phyloP scores from a whole-genome alignment of 2,888 invertebrate genomes.

The Stenoptilia bipunctidactyla region DNA sequence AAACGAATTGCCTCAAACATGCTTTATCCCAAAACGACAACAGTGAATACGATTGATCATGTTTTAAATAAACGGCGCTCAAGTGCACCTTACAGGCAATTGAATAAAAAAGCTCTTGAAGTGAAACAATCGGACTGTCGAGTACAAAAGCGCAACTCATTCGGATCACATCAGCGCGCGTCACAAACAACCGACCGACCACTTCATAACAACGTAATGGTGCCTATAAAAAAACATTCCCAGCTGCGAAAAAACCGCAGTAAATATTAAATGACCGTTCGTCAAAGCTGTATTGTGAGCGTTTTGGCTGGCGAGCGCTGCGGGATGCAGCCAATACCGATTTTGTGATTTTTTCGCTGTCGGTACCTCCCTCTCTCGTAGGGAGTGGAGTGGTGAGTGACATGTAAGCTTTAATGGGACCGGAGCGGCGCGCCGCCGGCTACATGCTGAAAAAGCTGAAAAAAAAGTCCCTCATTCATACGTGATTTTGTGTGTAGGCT shows the following conservation, averaged over 20 bases:
- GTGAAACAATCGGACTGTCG: conserved; percentile 40
- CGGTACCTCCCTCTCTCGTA: conserved; percentile 14
- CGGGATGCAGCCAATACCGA: conserved; percentile 62
- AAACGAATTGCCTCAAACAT: conserved; percentile 17
- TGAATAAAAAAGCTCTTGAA: conserved; percentile 37
- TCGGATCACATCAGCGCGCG: conserved; percentile 52
- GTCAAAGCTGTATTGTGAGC: conserved; percentile 65
- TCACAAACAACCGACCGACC: conserved; percentile 60
- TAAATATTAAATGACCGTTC: conserved; percentile 71
- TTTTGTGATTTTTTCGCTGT: conserved; percentile 62
- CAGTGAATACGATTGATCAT: conserved; percentile 6
- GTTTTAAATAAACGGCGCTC: not conserved
- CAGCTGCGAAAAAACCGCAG: conserved; percentile 69
- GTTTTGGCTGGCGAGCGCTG: conserved; percentile 45
- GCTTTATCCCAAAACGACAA: conserved; percentile 14
- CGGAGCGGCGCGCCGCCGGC: conserved; percentile 55
- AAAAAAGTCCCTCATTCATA: conserved; percentile 65
- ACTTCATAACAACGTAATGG: conserved; percentile 65
- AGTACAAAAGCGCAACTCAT: conserved; percentile 53
- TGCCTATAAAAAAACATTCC: conserved; percentile 63
- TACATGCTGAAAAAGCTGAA: conserved; percentile 63
- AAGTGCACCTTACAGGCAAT: not conserved
- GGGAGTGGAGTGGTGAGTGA: conserved; percentile 42
- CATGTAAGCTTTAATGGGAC: conserved; percentile 69
- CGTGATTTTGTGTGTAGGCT: conserved; percentile 70